phyloP scores from a whole-genome alignment of 1,140 invertebrate genomes.

The Dufourea novaeangliae region DNA sequence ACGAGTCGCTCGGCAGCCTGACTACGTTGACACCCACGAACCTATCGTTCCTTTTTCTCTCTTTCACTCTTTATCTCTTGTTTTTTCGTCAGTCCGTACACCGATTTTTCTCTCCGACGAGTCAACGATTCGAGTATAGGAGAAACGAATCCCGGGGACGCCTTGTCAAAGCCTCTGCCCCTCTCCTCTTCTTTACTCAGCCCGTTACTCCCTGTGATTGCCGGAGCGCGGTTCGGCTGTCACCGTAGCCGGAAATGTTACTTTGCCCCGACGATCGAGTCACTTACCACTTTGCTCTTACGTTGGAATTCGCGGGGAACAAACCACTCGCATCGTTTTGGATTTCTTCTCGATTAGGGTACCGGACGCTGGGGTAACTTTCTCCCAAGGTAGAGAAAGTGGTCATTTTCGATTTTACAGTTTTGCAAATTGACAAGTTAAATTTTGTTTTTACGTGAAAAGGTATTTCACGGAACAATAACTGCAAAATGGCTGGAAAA shows the following conservation, averaged over 20 bases:
- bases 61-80: neutral
- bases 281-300: neutral
- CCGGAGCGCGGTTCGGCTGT: constrained; percentile 16
- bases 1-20: constrained; percentile 16
- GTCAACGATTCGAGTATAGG: neutral
- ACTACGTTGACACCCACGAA: neutral
- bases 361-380: too few relatives aligned
- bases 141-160: neutral
- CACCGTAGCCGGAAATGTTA: neutral
- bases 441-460: too few relatives aligned
- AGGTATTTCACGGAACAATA: too few relatives aligned
- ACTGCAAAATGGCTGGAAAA: too few relatives aligned
- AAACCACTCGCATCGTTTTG: too few relatives aligned
- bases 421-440: too few relatives aligned
- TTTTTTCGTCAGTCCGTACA: neutral
- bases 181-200: neutral
- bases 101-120: neutral
- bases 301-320: neutral
- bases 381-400: too few relatives aligned
- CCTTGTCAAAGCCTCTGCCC: neutral
- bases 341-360: neutral
- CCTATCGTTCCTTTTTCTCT: neutral
- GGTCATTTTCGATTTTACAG: too few relatives aligned
- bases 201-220: constrained; percentile 13
- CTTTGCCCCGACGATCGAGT: constrained; percentile 4